These are phyloP conservation scores for Atherinomorus stipes DNA, from an alignment of 2,113 vertebrate species.

Conservation along the genomic window DNA sequence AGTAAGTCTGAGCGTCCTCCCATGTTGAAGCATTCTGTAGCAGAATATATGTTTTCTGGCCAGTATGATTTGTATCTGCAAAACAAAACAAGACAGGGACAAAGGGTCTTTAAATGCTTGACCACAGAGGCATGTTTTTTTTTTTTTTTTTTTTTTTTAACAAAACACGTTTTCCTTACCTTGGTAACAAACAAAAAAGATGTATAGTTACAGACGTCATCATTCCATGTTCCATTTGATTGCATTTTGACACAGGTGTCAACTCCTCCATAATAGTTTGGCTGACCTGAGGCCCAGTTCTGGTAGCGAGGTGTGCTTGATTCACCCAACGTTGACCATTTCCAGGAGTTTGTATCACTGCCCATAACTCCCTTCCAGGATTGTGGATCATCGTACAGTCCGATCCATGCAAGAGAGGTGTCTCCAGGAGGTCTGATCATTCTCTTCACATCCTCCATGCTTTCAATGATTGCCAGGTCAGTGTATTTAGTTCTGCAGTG, in stretches of 20 bases:
- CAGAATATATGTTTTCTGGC: too few species aligned
- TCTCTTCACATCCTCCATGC: background rate
- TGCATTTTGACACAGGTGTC: background rate
- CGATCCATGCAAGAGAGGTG: background rate
- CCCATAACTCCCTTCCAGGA: too few species aligned
- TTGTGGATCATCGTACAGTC: conserved; percentile 7
- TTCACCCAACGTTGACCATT: conserved; percentile 21
- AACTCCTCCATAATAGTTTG: background rate
- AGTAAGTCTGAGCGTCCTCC: conserved; percentile 1
- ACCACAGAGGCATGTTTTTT: too few species aligned
- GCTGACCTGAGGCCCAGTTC: background rate
- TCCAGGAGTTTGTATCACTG: too few species aligned
- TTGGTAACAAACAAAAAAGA: background rate
- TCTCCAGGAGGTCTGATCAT: background rate
- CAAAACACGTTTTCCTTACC: background rate
- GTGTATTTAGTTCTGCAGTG: background rate
- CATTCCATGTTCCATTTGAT: rapidly evolving
- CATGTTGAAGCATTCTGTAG: too few species aligned
- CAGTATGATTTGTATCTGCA: too few species aligned
- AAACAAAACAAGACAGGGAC: too few species aligned
- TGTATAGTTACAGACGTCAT: rapidly evolving
- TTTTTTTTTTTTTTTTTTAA: too few species aligned
- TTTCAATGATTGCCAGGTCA: conserved; percentile 18
- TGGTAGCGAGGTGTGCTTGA: background rate
- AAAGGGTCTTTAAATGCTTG: too few species aligned